Base-by-base conservation (phyloP, 1,140 invertebrate genomes). In the Drosophila nigromelanica region DNA sequence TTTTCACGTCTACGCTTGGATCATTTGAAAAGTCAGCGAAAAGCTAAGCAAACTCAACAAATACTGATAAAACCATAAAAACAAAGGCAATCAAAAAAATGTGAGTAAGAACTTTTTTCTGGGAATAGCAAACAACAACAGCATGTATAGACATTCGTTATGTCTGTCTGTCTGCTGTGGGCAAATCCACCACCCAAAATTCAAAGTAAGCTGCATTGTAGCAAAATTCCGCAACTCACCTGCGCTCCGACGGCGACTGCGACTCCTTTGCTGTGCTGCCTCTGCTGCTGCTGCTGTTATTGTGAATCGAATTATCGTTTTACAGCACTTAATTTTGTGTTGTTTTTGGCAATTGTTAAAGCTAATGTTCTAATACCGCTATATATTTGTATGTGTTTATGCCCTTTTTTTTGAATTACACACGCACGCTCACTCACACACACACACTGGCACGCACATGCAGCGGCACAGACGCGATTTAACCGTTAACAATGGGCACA, bases 391-490 rank as follows among this genome's bases (percentile, higher is more conserved):
- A 35, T 59, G 37, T 54, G 62, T 78, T 78, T 67, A 54, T 80
- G 66, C 48, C 45, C 33, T 75, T 75, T 55, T 74, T 51, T 62
- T 58, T 62, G 64, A 73, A 67, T 73, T 43, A 66, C 55, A 75
- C 73, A 33, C 15, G 35, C 64, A 61, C 45, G 42, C 66, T 42
- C 60, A 51, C 55, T 63, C 61, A 59, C 59, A 63, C 71, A 73
- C 62, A 78, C 63, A 73, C 56, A 73, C 69, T 72, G 21, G 61
- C 81, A 79, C 80, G 80, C 73, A 78, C 78, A 86, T 81, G 78
- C 78, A 86, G 79, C 81, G 71, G 63, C 75, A 75, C 66, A 70
- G 45, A 63, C 61, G 59, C 73, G 55, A 70, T 55, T 59, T 59
- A 76, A 69, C 78, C 76, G 67, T 82, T 82, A 67, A 64, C 82